phyloP scores from a whole-genome alignment of 2,888 invertebrate genomes.

The Laothoe populi region DNA sequence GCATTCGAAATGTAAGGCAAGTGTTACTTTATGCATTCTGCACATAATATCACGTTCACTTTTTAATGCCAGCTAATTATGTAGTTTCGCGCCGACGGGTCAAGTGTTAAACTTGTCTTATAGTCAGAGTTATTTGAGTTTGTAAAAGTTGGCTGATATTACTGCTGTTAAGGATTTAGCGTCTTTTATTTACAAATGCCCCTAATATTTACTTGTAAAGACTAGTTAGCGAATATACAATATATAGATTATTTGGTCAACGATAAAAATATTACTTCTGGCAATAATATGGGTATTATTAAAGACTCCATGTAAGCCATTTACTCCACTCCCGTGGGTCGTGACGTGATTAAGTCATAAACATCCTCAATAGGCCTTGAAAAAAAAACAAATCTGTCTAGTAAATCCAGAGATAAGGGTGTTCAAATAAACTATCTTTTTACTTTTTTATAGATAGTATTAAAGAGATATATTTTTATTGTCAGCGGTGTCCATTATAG shows the following conservation, averaged over 20 bases:
- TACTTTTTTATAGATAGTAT: no score
- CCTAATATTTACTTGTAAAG: not conserved
- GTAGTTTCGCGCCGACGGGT: not conserved
- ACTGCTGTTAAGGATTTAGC: not conserved
- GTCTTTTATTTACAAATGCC: not conserved
- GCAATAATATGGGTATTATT: no score
- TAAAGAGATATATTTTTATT: no score
- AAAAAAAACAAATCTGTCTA: no score
- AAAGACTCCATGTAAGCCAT: no score
- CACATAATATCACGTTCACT: not conserved
- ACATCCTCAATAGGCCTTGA: no score
- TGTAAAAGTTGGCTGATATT: not conserved
- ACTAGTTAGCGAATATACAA: not conserved
- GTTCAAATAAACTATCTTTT: no score
- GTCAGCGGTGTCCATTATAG: no score
- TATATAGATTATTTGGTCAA: not conserved
- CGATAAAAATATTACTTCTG: no score
- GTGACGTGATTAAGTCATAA: no score
- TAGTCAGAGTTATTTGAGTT: not conserved
- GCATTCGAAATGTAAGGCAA: conserved; percentile 33
- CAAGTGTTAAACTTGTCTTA: not conserved
- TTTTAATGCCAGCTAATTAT: not conserved
- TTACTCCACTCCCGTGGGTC: no score
- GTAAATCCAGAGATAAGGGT: no score
- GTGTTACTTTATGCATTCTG: conserved; percentile 1